Evolutionary conservation across 2,888 invertebrate species (phyloP), one percentile per base, ranked within the genome.

Genomic region (Eudasyphora cyanicolor): DNA sequence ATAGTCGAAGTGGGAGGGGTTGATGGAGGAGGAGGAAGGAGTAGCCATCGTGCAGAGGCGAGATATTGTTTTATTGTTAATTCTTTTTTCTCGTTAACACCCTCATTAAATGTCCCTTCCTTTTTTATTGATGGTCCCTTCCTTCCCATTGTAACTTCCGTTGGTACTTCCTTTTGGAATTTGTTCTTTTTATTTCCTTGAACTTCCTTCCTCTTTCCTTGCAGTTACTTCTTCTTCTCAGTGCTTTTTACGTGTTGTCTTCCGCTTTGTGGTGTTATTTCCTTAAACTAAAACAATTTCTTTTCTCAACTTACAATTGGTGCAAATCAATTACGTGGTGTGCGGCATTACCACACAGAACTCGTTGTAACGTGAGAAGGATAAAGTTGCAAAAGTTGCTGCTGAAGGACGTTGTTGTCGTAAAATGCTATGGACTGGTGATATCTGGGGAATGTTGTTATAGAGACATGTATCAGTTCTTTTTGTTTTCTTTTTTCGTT

Each of bases 101-200:
- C 27, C 57, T 57, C 57, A 57, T 57, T 57, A 57, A 57, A 57
- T 57, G 57, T 24, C 27, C 57, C 57, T 27, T 57, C 57, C 45
- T 45, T n/a, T 12, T 57, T 57, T 12, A 0, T 54, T 57, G 45
- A n/a, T 45, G n/a, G 3, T 3, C n/a, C 57, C 57, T 14, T 12
- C 51, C 38, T 32, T 38, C 10, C 12, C 2, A 19, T 32, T 27
- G 27, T 12, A n/a, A 42, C 38, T 67, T 67, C 67, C 67, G 35
- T 67, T 67, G 21, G 27, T 24, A 12, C 24, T 38, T 67, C 67
- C 67, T 67, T 12, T 38, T 24, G 19, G 42, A 67, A 67, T 67
- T 60, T 67, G 67, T 67, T 67, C 38, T 67, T 42, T 67, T 67
- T 42, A 67, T 67, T 67, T 67, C 67, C 67, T 67, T 67, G 42